These are phyloP conservation scores for Argynnis bischoffii DNA, from an alignment of 2,888 invertebrate species.

Conservation along the genomic window DNA sequence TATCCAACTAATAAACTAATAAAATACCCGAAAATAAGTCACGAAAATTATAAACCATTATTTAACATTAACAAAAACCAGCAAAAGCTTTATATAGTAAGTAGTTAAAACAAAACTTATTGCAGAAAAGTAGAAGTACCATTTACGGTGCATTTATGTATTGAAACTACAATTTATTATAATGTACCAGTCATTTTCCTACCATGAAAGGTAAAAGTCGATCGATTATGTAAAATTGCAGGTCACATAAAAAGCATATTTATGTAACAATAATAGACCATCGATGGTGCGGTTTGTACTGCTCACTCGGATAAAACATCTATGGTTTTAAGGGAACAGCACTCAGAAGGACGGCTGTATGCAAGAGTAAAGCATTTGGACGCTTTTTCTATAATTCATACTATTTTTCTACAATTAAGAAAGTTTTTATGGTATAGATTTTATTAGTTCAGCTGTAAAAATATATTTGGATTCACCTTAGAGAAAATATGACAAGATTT, in stretches of 20 bases:
- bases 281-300: conserved; percentile 45
- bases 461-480: no score
- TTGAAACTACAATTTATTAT: conserved; percentile 9
- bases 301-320: conserved; percentile 71
- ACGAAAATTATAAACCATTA: no score
- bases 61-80: not conserved
- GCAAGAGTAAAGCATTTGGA: conserved; percentile 37
- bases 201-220: conserved; percentile 31
- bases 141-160: conserved; percentile 1
- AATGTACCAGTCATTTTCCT: conserved; percentile 18
- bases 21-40: no score
- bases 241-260: conserved; percentile 36
- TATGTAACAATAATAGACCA: conserved; percentile 37
- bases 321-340: conserved; percentile 77
- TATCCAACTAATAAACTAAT: no score
- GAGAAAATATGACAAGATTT: no score
- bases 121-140: not conserved
- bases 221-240: conserved; percentile 27
- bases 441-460: no score
- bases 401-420: not conserved
- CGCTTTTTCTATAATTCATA: not conserved
- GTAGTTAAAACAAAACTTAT: not conserved
- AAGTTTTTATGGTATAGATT: not conserved
- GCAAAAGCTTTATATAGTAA: not conserved
- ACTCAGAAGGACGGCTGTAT: conserved; percentile 62